A percentile compares a stretch with the other conserved stretches of the same genome.
These are phyloP conservation scores for Dipodomys merriami DNA, from an alignment of 2,113 vertebrate species.

Conservation along the genomic window DNA sequence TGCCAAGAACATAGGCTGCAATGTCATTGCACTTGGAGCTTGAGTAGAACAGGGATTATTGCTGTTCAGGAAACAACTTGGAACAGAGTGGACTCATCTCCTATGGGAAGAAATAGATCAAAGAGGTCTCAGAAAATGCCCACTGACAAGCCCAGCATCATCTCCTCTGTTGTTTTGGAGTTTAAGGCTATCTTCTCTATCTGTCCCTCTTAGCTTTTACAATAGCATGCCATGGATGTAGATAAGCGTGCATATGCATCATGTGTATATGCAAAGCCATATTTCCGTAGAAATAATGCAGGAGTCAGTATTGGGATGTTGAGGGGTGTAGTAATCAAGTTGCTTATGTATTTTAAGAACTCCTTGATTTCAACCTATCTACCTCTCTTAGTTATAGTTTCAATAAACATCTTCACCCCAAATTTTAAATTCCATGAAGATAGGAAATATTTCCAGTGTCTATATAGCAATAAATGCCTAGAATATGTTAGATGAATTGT, in stretches of 20 bases:
- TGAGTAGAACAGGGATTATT: neutral
- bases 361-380: neutral
- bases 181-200: neutral
- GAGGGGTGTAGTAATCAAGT: neutral
- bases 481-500: neutral
- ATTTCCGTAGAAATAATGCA: neutral
- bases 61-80: neutral
- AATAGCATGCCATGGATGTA: neutral
- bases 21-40: neutral
- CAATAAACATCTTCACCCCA: neutral
- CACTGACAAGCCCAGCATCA: neutral
- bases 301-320: neutral
- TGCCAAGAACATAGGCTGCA: neutral
- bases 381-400: neutral
- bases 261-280: neutral
- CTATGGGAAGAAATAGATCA: neutral
- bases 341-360: neutral
- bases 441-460: neutral
- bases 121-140: neutral
- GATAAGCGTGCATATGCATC: too few relatives aligned
- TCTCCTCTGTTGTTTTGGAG: neutral
- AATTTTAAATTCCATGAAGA: neutral
- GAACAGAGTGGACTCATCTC: neutral
- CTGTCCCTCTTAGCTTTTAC: neutral
- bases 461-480: neutral